Percentiles rank a stretch among this genome's conserved stretches.
These are phyloP conservation scores for Myxocyprinus asiaticus DNA, from an alignment of 2,113 vertebrate genomes.

Conservation along the genomic window DNA sequence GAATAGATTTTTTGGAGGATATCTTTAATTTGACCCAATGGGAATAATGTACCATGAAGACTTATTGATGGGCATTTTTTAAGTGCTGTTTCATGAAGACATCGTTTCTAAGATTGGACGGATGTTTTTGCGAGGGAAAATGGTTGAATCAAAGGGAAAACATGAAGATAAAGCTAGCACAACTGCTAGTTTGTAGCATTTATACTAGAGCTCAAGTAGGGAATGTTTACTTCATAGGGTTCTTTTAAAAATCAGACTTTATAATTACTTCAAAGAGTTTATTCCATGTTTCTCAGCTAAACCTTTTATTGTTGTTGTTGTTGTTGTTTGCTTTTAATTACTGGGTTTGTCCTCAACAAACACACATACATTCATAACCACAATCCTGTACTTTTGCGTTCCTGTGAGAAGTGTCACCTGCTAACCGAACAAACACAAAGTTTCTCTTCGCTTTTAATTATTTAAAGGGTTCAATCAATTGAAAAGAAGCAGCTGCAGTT, in stretches of 20 bases:
- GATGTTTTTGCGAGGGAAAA: neutral
- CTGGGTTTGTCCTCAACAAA: neutral
- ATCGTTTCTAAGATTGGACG: too few relatives aligned
- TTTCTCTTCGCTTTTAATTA: neutral
- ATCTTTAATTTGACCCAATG: neutral
- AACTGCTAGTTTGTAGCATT: neutral
- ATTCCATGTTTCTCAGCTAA: neutral
- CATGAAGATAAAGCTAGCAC: neutral
- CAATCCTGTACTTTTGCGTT: neutral
- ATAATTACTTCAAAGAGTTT: neutral
- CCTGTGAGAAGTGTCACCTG: slow-evolving; percentile 17
- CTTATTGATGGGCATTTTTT: too few relatives aligned
- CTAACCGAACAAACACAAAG: slow-evolving; percentile 34
- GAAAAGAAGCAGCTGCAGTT: neutral
- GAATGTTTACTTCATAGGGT: neutral
- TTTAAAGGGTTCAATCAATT: slow-evolving; percentile 4
- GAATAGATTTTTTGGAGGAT: neutral
- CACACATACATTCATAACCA: neutral
- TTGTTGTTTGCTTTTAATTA: slow-evolving; percentile 35
- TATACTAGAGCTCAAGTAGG: too few relatives aligned
- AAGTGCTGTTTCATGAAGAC: too few relatives aligned
- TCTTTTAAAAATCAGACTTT: neutral
- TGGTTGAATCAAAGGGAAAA: neutral
- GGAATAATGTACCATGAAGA: neutral
- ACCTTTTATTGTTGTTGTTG: neutral